These are phyloP conservation scores for Tachyglossus aculeatus DNA, from an alignment of 2,797 vertebrate species.

Conservation along the genomic window DNA sequence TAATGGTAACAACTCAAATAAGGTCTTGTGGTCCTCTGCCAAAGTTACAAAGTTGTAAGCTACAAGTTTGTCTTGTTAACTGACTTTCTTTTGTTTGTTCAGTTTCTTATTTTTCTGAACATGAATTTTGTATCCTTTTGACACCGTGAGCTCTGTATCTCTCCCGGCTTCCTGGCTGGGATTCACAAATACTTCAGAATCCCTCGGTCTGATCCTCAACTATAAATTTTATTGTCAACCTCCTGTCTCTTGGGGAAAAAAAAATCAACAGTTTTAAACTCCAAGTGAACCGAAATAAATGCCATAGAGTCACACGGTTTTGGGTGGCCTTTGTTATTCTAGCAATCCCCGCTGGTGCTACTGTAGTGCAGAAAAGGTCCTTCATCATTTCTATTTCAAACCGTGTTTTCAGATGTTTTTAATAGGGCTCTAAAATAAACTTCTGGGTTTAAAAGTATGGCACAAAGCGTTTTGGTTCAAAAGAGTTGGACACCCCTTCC, in stretches of 20 bases:
- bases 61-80: not conserved
- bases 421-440: conserved; percentile 4
- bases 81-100: not conserved
- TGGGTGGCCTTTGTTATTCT: not conserved
- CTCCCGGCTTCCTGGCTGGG: not conserved
- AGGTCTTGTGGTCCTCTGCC: no score
- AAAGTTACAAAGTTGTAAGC: no score
- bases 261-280: not conserved
- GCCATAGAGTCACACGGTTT: not conserved
- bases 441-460: conserved; percentile 3
- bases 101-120: not conserved
- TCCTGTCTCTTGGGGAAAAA: not conserved
- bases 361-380: not conserved
- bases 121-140: not conserved
- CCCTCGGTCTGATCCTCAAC: not conserved
- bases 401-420: conserved; percentile 1
- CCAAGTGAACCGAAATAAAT: not conserved
- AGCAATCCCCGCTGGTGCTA: not conserved
- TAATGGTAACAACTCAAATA: conserved; percentile 15
- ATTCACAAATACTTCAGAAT: not conserved
- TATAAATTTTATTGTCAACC: not conserved
- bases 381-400: not conserved
- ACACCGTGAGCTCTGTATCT: not conserved
- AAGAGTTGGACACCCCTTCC: not conserved
- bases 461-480: not conserved